A percentile compares a stretch with the other conserved stretches of the same genome.
phyloP scores from a whole-genome alignment of 1,140 invertebrate genomes.

The Trialeurodes vaporariorum region DNA sequence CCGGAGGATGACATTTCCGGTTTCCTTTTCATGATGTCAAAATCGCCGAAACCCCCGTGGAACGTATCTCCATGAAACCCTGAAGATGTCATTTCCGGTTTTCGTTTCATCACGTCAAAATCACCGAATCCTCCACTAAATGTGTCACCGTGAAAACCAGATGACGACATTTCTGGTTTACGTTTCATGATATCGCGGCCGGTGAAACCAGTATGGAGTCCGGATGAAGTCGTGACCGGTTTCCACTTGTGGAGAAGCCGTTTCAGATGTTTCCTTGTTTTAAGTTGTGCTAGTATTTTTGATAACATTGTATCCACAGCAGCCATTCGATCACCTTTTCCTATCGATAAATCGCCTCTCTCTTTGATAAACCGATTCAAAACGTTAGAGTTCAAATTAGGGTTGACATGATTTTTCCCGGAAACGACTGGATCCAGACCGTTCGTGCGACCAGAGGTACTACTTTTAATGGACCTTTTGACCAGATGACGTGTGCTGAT shows the following conservation, averaged over 20 bases:
- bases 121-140: conserved; percentile 38
- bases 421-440: neutral
- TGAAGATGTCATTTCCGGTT: conserved; percentile 21
- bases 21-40: conserved; percentile 31
- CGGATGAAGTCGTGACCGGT: neutral
- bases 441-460: neutral
- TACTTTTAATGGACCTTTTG: neutral
- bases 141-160: conserved; percentile 37
- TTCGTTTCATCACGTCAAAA: conserved; percentile 34
- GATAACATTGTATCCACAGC: neutral
- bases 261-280: neutral
- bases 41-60: conserved; percentile 24
- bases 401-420: neutral
- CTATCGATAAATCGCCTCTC: neutral
- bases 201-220: conserved; percentile 11
- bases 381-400: neutral
- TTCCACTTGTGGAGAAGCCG: neutral
- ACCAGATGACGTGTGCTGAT: neutral
- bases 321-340: neutral
- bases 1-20: conserved; percentile 25
- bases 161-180: conserved; percentile 21
- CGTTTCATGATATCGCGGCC: conserved; percentile 31
- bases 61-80: conserved; percentile 24
- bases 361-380: neutral
- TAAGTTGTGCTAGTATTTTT: neutral